These are phyloP conservation scores for Phocoena sinus DNA, from an alignment of 2,113 vertebrate genomes.

Conservation along the genomic window DNA sequence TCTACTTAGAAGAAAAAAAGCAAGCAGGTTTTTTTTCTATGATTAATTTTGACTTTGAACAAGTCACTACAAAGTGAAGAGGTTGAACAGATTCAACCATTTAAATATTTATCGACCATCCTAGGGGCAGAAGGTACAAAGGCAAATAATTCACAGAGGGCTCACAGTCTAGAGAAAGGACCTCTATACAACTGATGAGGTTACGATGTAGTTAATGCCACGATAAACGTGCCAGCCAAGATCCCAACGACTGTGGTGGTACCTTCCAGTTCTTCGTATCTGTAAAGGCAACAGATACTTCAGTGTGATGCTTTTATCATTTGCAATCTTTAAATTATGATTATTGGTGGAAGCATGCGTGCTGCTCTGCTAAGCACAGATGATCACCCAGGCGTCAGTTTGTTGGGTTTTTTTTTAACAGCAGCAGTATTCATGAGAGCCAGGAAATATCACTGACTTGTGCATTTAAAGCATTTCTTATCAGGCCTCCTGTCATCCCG, in stretches of 20 bases:
- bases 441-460: neutral
- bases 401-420: neutral
- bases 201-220: neutral
- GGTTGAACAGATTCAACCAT: slow-evolving; percentile 1
- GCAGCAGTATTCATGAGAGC: neutral
- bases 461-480: neutral
- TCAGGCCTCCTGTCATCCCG: neutral
- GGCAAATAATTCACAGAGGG: slow-evolving; percentile 26
- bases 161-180: neutral
- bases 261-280: neutral
- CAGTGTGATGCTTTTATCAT: slow-evolving; percentile 35
- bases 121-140: neutral
- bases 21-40: neutral
- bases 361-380: neutral
- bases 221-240: neutral
- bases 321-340: slow-evolving; percentile 20
- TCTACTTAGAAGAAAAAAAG: neutral
- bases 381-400: neutral
- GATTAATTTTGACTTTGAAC: slow-evolving; percentile 53
- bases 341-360: neutral
- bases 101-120: slow-evolving; percentile 45
- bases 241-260: neutral
- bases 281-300: neutral
- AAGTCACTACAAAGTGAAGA: slow-evolving; percentile 16
- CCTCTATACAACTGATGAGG: neutral